These are phyloP conservation scores for Macrobrachium nipponense DNA, from an alignment of 1,140 invertebrate genomes.

Conservation along the genomic window DNA sequence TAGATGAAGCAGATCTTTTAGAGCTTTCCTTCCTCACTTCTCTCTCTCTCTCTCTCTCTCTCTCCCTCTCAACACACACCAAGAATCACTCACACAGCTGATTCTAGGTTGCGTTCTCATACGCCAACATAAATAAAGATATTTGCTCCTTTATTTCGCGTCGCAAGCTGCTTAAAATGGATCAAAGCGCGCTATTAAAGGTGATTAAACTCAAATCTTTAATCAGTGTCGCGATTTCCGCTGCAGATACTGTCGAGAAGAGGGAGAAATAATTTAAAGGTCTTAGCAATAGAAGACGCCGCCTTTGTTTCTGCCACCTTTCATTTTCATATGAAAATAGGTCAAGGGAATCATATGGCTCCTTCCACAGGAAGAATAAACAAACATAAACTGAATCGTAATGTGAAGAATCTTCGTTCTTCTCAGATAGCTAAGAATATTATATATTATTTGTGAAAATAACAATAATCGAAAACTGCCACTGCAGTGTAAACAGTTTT, in stretches of 20 bases:
- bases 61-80: slow-evolving; percentile 40
- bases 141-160: background rate
- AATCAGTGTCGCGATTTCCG: background rate
- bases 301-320: slow-evolving; percentile 59
- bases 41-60: slow-evolving; percentile 26
- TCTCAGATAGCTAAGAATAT: background rate
- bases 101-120: slow-evolving; percentile 35
- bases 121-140: slow-evolving; percentile 47
- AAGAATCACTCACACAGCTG: slow-evolving; percentile 57
- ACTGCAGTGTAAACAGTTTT: slow-evolving; percentile 51
- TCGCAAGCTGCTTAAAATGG: too few species aligned
- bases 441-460: background rate
- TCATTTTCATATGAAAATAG: slow-evolving; percentile 59
- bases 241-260: background rate
- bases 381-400: background rate
- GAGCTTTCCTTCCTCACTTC: slow-evolving; percentile 22
- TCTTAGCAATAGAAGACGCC: slow-evolving; percentile 31
- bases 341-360: slow-evolving; percentile 26
- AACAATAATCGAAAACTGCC: slow-evolving; percentile 49
- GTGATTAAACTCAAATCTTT: background rate
- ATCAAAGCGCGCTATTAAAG: background rate
- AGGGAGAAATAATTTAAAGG: background rate
- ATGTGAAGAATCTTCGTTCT: background rate
- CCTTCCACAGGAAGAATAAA: background rate
- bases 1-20: too few species aligned